Conservation (phyloP, 2,888 invertebrate genomes). For the Eilema griseolum region DNA sequence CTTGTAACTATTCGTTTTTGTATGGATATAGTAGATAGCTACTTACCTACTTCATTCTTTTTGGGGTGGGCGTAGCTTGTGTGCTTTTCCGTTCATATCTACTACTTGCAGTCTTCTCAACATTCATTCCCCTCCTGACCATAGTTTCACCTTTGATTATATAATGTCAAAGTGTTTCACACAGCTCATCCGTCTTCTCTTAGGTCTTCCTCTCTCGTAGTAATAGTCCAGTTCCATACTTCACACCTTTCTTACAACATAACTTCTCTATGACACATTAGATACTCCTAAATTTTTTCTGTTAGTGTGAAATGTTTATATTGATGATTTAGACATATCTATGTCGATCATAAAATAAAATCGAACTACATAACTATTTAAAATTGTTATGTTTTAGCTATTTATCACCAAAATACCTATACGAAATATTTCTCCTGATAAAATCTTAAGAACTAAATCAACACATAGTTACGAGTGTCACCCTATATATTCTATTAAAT, state of each 20-base stretch:
- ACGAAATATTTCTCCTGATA: conserved; percentile 28
- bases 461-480: conserved; percentile 44
- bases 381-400: background rate
- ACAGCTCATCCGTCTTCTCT: no score
- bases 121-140: background rate
- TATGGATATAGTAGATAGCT: background rate
- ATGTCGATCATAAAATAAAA: background rate
- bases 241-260: background rate
- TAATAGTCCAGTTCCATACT: background rate
- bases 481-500: conserved; percentile 28
- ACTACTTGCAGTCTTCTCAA: background rate
- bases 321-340: background rate
- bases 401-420: conserved; percentile 4
- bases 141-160: no score
- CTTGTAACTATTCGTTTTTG: background rate
- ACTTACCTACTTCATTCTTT: background rate
- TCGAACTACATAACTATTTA: background rate
- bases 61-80: background rate
- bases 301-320: background rate
- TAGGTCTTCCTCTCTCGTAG: no score
- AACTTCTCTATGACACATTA: background rate
- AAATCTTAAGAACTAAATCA: conserved; percentile 36
- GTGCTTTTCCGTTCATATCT: background rate
- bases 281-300: background rate
- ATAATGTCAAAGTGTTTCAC: no score